Evolutionary conservation across 2,113 vertebrate genomes (phyloP), one percentile per base, ranked within the genome.

Genomic region (Varanus salvator): DNA sequence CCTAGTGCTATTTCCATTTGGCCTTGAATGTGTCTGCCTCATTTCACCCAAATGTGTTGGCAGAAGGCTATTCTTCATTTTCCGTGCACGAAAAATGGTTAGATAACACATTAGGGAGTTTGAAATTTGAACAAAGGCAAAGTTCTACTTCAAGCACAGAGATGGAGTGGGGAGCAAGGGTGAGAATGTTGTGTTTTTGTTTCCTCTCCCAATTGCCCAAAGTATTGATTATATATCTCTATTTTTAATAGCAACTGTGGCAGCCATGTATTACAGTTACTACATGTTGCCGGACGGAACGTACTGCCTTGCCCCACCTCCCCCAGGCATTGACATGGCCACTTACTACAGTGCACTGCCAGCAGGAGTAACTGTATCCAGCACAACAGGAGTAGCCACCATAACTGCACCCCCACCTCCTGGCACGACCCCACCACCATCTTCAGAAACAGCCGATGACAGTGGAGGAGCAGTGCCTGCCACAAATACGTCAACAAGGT

Each of bases 211-310:
- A 7, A 86, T 71, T 77, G 29, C 74, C 38, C 60, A 54, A 11
- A 83, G 6, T 1, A 1, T 38, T 86, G 11, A 89, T 91, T 34
- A 90, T 84, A 1, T 83, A n/a, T 21, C 17, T 64, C 66, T 52
- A 88, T 38, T 95, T 86, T 54, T 90, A 71, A 11, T 93, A 98
- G 98, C 97, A 2, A 94, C 98, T 0, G 94, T 98, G 92, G 95
- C 98, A 15, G 97, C 98, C 86, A 96, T 99, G 97, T 99, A 99
- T 96, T 99, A 99, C 68, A 99, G 99, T 92, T 99, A 99, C 96
- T 99, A 99, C 95, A 97, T 99, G 98, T 96, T 99, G 25, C 99
- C 99, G 0, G 99, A 99, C 8, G 99, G 99, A 8, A 98, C 98
- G 0, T 99, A 98, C 90, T 99, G 98, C 97, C 95, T 99, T 76